These are phyloP conservation scores for Drosophila austrosaltans DNA, from an alignment of 2,888 invertebrate genomes.

Conservation along the genomic window DNA sequence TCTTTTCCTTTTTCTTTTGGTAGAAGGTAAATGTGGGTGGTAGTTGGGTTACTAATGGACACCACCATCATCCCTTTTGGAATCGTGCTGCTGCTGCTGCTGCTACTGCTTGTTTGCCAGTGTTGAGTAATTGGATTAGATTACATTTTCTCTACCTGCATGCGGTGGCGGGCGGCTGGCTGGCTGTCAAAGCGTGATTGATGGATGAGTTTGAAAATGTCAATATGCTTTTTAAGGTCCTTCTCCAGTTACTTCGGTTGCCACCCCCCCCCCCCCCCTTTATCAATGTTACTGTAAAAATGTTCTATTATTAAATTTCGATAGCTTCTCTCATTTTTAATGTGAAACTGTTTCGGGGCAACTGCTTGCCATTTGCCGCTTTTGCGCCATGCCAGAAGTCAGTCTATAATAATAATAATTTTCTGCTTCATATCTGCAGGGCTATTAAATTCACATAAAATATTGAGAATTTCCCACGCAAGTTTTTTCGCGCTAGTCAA, in stretches of 20 bases:
- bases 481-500: neutral
- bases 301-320: slow-evolving; percentile 65
- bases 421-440: slow-evolving; percentile 71
- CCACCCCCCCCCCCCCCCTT: no score
- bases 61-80: slow-evolving; percentile 35
- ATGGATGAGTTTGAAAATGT: slow-evolving; percentile 48
- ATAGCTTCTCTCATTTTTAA: slow-evolving; percentile 48
- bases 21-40: slow-evolving; percentile 39
- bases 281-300: slow-evolving; percentile 27
- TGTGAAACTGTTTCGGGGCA: slow-evolving; percentile 35
- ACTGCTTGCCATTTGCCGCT: neutral
- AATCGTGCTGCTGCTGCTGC: neutral
- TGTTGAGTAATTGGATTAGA: slow-evolving; percentile 80
- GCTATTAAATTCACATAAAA: slow-evolving; percentile 73
- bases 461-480: slow-evolving; percentile 52
- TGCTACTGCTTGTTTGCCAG: slow-evolving; percentile 68
- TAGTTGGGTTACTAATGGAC: slow-evolving; percentile 75
- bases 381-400: neutral
- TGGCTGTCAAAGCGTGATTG: slow-evolving; percentile 70
- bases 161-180: slow-evolving; percentile 53
- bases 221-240: slow-evolving; percentile 63
- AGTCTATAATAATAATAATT: slow-evolving; percentile 55
- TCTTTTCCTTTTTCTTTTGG: slow-evolving; percentile 39
- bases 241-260: neutral
- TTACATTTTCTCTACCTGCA: slow-evolving; percentile 59